Evolutionary conservation across 2,113 vertebrate species (phyloP).

Genomic region (Chloebia gouldiae): DNA sequence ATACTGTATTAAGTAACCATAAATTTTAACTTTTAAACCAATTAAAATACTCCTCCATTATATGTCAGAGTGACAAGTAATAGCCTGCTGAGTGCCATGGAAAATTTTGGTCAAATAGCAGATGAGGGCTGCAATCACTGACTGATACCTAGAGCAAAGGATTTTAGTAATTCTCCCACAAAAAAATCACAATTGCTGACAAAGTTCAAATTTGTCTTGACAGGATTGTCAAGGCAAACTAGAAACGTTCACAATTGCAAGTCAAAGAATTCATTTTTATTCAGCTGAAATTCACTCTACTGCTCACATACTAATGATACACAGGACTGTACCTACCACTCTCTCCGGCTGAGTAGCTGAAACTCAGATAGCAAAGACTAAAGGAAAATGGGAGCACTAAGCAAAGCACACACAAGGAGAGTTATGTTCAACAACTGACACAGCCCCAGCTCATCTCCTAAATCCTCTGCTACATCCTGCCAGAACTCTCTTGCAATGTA

Average conservation of each 20-base stretch:
- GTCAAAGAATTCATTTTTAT: constrained; percentile 48
- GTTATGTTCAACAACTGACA: not conserved
- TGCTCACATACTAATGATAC: constrained; percentile 38
- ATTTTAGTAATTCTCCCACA: constrained; percentile 37
- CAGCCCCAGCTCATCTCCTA: not conserved
- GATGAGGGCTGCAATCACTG: constrained; percentile 64
- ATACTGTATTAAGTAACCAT: constrained; percentile 28
- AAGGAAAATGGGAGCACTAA: not conserved
- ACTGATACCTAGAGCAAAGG: constrained; percentile 63
- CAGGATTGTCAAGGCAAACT: constrained; percentile 57
- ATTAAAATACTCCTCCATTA: constrained; percentile 57
- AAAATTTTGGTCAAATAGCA: constrained; percentile 71
- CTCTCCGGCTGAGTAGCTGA: not conserved
- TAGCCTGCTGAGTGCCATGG: constrained; percentile 60
- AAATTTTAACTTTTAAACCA: constrained; percentile 53
- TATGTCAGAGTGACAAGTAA: constrained; percentile 62
- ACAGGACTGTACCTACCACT: not conserved
- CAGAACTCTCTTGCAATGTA: not conserved
- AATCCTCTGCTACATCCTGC: not conserved
- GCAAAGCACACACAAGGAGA: not conserved
- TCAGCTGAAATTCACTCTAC: constrained; percentile 37
- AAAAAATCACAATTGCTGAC: constrained; percentile 50
- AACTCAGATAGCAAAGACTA: not conserved
- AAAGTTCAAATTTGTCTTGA: constrained; percentile 65
- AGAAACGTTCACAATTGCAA: constrained; percentile 51